These are phyloP conservation scores for Dicrostonyx torquatus DNA, from an alignment of 2,797 vertebrate species.

Conservation along the genomic window DNA sequence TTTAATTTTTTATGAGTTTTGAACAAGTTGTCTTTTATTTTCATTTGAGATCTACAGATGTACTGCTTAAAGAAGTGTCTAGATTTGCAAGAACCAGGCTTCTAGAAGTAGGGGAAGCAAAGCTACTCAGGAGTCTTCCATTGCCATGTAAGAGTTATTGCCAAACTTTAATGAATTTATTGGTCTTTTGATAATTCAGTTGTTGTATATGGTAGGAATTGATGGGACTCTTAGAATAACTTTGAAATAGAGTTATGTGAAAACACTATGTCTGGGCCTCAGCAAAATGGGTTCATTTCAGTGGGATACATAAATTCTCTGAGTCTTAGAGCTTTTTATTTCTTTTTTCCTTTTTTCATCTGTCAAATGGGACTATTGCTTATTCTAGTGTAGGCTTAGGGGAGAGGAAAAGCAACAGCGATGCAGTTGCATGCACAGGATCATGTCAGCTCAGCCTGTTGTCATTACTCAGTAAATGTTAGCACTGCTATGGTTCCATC, in stretches of 20 bases:
- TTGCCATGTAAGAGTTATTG: neutral
- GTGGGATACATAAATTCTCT: neutral
- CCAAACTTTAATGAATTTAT: slow-evolving; percentile 34
- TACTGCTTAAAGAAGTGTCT: neutral
- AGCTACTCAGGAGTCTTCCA: neutral
- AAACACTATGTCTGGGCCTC: neutral
- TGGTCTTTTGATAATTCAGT: slow-evolving; percentile 44
- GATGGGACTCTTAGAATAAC: slow-evolving; percentile 8
- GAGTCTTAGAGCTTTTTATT: neutral
- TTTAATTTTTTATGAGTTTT: slow-evolving; percentile 30
- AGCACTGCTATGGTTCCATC: neutral
- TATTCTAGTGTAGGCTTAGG: neutral
- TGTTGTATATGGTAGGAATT: neutral
- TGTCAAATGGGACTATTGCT: neutral
- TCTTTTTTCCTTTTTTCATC: neutral
- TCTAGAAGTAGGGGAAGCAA: neutral
- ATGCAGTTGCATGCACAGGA: neutral
- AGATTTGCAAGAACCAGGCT: neutral
- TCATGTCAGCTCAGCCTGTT: neutral
- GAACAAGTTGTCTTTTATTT: neutral
- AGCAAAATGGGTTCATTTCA: neutral
- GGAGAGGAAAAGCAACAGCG: slow-evolving; percentile 13
- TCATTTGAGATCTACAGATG: neutral
- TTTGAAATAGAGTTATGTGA: slow-evolving; percentile 5
- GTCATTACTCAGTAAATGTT: neutral